Evolutionary conservation across 2,113 vertebrate genomes (phyloP), one percentile per base, ranked within the genome.

Genomic region (Leptosomus discolor): DNA sequence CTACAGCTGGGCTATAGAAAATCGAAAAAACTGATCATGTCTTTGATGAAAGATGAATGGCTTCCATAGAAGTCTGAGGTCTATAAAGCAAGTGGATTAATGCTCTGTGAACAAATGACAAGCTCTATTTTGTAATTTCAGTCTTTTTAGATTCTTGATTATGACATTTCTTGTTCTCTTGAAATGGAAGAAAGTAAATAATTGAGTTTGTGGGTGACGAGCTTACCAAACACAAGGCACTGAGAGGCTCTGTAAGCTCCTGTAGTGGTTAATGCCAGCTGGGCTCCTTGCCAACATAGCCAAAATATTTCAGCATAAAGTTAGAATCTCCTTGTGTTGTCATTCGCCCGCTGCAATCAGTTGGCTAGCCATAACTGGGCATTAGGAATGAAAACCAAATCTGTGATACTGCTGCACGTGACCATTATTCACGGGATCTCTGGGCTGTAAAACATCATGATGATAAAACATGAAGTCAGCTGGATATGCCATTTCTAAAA

Each of bases 101-200:
- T 80, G 50, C 54, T 85, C 90, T 93, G 57, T 88, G 91, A 91
- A 84, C 77, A 96, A 86, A 95, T 26, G 2, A 94, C 85, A 91
- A 88, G 51, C 26, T 95, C 77, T 65, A 51, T 73, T 95, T 82
- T 50, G 34, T 90, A 78, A 96, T 75, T 96, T 95, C 60, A 73
- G 84, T 86, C 70, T 27, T 75, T 95, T 92, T 87, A 92, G 69
- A 58, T 58, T 90, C 94, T 67, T 96, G 79, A 91, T 96, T 88
- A 84, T 29, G 12, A 74, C 58, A 78, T 90, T 97, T 96, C 76
- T 95, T 92, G 86, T 96, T 88, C 86, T 45, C 86, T 60, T 70
- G 58, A 93, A 92, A 94, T 65, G n/a, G 45, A 83, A 95, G 70
- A 95, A 92, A 94, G 89, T 96, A 92, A 97, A 71, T 95, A 92